A percentile compares a stretch with the other conserved stretches of the same genome.
Evolutionary conservation across 2,113 vertebrate species (phyloP).

Genomic region (Entelurus aequoreus): DNA sequence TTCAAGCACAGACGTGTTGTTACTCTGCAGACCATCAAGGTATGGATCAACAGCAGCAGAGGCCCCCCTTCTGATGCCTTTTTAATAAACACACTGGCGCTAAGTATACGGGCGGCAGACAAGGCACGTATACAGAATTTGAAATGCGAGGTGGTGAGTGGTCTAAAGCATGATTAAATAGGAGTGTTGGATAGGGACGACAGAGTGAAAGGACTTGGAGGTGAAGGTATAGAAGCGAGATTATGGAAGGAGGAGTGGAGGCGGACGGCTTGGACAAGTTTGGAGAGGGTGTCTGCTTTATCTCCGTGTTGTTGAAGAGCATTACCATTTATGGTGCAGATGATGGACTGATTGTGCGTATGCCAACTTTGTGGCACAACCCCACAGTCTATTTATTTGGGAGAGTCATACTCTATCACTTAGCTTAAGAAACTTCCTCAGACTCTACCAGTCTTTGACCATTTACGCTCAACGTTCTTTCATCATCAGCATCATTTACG

Average conservation of each 20-base stretch:
- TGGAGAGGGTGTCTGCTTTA: constrained; percentile 48
- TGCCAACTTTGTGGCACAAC: constrained; percentile 63
- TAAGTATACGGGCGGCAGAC: not conserved
- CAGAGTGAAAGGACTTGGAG: constrained; percentile 22
- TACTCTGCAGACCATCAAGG: constrained; percentile 2
- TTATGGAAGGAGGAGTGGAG: constrained; percentile 24
- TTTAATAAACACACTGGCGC: constrained; percentile 21
- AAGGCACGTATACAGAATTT: not conserved
- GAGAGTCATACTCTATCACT: constrained; percentile 39
- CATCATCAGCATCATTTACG: not conserved
- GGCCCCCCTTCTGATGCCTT: constrained; percentile 15
- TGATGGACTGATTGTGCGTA: constrained; percentile 65
- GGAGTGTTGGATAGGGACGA: constrained; percentile 27
- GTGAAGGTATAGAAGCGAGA: constrained; percentile 12
- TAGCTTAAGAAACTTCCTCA: constrained; percentile 36
- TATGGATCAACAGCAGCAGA: constrained; percentile 15
- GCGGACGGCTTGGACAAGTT: constrained; percentile 11
- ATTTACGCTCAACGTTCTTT: not conserved
- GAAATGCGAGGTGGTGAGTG: constrained; percentile 9
- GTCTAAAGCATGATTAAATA: constrained; percentile 41
- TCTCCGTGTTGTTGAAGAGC: constrained; percentile 45
- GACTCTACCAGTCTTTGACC: not conserved
- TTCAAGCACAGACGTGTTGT: constrained; percentile 15
- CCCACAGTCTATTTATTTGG: constrained; percentile 52
- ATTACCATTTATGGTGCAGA: constrained; percentile 72